These are phyloP conservation scores for Diploscapter pachys DNA, from an alignment of 1,140 invertebrate genomes.

Conservation along the genomic window DNA sequence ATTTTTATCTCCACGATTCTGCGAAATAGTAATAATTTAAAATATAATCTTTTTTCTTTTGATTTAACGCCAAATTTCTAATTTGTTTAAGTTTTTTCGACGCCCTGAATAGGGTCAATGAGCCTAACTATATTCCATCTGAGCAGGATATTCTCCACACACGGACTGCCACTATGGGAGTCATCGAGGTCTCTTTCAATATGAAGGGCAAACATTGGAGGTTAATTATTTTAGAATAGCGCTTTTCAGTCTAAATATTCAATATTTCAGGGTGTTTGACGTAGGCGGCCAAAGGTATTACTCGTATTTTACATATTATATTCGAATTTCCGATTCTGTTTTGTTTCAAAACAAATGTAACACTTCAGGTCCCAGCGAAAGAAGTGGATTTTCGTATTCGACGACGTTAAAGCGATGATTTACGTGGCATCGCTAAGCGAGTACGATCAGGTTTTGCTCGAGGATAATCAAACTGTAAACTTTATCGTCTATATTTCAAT, in stretches of 20 bases:
- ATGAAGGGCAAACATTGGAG: slow-evolving; percentile 32
- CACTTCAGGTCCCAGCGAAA: slow-evolving; percentile 61
- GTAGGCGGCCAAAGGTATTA: slow-evolving; percentile 62
- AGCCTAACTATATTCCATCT: slow-evolving; percentile 28
- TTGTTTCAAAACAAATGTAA: no score
- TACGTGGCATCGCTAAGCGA: slow-evolving; percentile 56
- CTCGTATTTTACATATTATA: no score
- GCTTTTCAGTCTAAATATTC: background rate
- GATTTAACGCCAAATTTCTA: no score
- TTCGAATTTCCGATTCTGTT: no score
- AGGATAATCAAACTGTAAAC: slow-evolving; percentile 54
- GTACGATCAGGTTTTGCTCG: slow-evolving; percentile 61
- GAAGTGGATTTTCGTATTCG: slow-evolving; percentile 66
- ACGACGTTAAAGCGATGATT: slow-evolving; percentile 53
- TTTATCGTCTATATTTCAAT: background rate
- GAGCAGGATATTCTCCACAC: slow-evolving; percentile 36
- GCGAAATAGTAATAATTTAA: slow-evolving; percentile 23
- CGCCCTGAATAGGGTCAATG: slow-evolving; percentile 20
- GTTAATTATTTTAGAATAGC: slow-evolving; percentile 12
- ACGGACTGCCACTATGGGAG: slow-evolving; percentile 35
- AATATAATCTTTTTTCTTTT: no score
- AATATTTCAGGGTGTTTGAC: slow-evolving; percentile 57
- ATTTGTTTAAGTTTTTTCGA: slow-evolving; percentile 37
- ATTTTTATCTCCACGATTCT: slow-evolving; percentile 28
- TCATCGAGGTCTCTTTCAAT: slow-evolving; percentile 34